Conservation (phyloP, 2,888 invertebrate species). For the Galeopsomyia nigrocyanea region DNA sequence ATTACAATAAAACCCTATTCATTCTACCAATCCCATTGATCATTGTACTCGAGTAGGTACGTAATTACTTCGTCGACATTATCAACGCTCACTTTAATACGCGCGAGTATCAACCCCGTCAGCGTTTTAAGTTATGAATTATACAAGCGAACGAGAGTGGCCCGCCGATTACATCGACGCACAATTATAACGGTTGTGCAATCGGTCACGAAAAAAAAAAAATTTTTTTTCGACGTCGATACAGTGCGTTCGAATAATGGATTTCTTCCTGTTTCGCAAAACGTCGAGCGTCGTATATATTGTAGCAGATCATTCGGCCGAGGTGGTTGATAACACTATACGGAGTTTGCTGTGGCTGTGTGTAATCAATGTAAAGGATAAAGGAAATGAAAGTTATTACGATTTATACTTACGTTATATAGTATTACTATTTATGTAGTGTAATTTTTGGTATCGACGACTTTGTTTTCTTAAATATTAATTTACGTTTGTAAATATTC, state of each 20-base stretch:
- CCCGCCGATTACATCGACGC: conserved; percentile 27
- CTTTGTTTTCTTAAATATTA: too few relatives aligned
- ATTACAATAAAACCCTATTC: too few relatives aligned
- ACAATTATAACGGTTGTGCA: conserved; percentile 33
- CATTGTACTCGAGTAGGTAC: neutral
- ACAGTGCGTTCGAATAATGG: conserved; percentile 3
- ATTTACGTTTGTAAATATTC: too few relatives aligned
- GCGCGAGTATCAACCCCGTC: neutral
- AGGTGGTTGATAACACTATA: too few relatives aligned
- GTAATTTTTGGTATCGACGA: too few relatives aligned
- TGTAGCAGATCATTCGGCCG: neutral
- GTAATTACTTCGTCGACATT: conserved; percentile 15
- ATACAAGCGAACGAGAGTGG: conserved; percentile 40
- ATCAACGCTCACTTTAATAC: neutral
- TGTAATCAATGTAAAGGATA: too few relatives aligned
- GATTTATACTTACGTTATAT: too few relatives aligned
- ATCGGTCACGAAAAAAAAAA: neutral
- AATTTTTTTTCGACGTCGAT: too few relatives aligned
- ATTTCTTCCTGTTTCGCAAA: conserved; percentile 39
- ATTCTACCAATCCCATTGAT: too few relatives aligned
- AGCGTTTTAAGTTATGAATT: conserved; percentile 45
- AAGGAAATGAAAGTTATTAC: too few relatives aligned
- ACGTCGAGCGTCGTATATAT: neutral
- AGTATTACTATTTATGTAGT: too few relatives aligned
- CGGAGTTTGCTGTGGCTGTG: too few relatives aligned